Percentiles rank a stretch among this genome's conserved stretches.
Evolutionary conservation across 2,797 vertebrate genomes (phyloP).

Genomic region (Premnoplex brunnescens): DNA sequence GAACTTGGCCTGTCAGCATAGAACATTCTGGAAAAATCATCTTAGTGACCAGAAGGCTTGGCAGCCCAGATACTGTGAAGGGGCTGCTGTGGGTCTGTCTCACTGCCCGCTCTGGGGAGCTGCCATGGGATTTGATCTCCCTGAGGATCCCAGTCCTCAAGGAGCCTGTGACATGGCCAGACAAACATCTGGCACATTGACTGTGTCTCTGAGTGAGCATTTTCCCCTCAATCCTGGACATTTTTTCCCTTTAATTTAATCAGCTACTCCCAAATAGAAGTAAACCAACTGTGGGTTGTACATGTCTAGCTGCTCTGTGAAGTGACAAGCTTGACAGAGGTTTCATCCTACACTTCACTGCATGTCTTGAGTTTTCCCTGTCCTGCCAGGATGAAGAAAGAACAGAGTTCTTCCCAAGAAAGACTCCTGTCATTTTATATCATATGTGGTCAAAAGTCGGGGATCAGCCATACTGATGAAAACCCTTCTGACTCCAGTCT

Average conservation of each 20-base stretch:
- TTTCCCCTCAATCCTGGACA: neutral
- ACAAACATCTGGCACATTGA: neutral
- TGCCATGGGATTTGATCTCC: neutral
- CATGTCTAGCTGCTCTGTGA: neutral
- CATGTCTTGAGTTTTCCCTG: neutral
- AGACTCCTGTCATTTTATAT: neutral
- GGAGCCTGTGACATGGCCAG: neutral
- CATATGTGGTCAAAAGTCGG: neutral
- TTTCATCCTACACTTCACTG: neutral
- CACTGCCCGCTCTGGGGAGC: neutral
- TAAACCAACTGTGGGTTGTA: neutral
- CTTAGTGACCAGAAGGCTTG: neutral
- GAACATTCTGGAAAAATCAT: neutral
- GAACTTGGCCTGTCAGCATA: neutral
- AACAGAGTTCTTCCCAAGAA: neutral
- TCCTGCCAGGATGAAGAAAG: neutral
- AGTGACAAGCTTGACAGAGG: neutral
- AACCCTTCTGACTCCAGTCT: neutral
- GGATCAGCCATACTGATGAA: neutral
- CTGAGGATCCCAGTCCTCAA: rapidly evolving
- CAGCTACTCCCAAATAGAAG: neutral
- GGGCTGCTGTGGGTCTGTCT: rapidly evolving
- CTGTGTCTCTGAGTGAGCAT: neutral
- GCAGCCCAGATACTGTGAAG: neutral
- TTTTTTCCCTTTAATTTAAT: neutral